A percentile compares a stretch with the other conserved stretches of the same genome.
Conservation (phyloP, 2,888 invertebrate species). For the Athalia cordata region DNA sequence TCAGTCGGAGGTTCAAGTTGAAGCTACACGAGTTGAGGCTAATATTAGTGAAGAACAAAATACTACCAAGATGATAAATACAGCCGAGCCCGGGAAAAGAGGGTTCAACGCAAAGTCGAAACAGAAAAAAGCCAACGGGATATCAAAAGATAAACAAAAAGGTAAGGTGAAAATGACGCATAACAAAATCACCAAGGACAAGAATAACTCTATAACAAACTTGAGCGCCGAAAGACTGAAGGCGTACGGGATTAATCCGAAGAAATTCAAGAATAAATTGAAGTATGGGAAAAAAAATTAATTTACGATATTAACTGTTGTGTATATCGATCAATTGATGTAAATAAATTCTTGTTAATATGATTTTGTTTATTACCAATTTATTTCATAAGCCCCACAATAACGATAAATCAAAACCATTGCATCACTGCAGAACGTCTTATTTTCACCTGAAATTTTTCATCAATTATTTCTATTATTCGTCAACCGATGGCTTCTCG, state of each 20-base stretch:
- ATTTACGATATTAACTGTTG: constrained; percentile 1
- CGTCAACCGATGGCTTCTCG: too few species aligned
- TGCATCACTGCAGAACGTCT: too few species aligned
- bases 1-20: constrained; percentile 27
- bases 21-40: constrained; percentile 42
- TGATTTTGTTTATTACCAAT: constrained; percentile 15
- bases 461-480: too few species aligned
- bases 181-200: constrained; percentile 47
- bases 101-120: constrained; percentile 55
- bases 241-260: constrained; percentile 95
- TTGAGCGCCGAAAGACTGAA: constrained; percentile 85
- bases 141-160: constrained; percentile 49
- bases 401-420: too few species aligned
- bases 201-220: constrained; percentile 45
- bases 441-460: too few species aligned
- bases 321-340: constrained; percentile 12
- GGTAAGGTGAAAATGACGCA: constrained; percentile 50
- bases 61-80: constrained; percentile 33
- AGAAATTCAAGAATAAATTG: constrained; percentile 87
- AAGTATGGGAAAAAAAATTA: constrained; percentile 79
- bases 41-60: constrained; percentile 13
- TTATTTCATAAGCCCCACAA: not conserved
- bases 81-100: constrained; percentile 46
- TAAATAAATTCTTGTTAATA: constrained; percentile 34
- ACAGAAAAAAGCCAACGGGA: constrained; percentile 54